Base-by-base conservation (phyloP, 2,888 invertebrate genomes). In the Lamproptera curius region DNA sequence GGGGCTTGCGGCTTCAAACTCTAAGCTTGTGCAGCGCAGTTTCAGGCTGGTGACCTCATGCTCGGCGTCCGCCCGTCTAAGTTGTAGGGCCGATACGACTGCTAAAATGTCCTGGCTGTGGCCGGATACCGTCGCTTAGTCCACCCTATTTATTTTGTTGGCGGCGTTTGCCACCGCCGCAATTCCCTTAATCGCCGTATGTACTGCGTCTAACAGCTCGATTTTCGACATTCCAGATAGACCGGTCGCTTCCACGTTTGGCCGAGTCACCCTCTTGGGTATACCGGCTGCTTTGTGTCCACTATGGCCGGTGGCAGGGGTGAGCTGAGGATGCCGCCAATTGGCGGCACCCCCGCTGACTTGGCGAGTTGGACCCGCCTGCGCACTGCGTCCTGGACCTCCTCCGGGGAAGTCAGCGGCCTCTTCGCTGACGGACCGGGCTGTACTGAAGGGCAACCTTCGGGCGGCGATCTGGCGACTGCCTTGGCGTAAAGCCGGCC, bases 321-420 rank as follows among this genome's bases (percentile, higher is more conserved):
- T n/a, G n/a, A n/a, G n/a, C 8, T 13, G 6, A 1, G 8, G 15
- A 10, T n/a, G 1, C 10, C 46, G 1, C 16, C 1, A 2, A 37
- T 6, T n/a, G 35, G 20, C 5, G 31, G 31, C 14, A 0, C 28
- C 1, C 0, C 13, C 8, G 1, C 10, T 16, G n/a, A 2, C n/a
- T 16, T 14, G 11, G 2, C 2, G 1, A 31, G n/a, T 16, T 36
- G 36, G 5, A 41, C 14, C 10, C 38, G 8, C 8, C 38, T 2
- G 17, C 45, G 46, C 0, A 38, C 14, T 2, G 42, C 34, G 0
- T 42, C 37, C 34, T 42, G 45, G 2, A 45, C 37, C 11, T 44
- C 44, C 11, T 50, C 49, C 5, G 40, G 44, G 1, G 44, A 44
- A 1, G 36, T 16, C 0, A 44, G 16, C 1, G 4, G 31, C 1